Evolutionary conservation across 92 coral and sea anemone genomes (phyloP).

Genomic region (Galaxea fascicularis): DNA sequence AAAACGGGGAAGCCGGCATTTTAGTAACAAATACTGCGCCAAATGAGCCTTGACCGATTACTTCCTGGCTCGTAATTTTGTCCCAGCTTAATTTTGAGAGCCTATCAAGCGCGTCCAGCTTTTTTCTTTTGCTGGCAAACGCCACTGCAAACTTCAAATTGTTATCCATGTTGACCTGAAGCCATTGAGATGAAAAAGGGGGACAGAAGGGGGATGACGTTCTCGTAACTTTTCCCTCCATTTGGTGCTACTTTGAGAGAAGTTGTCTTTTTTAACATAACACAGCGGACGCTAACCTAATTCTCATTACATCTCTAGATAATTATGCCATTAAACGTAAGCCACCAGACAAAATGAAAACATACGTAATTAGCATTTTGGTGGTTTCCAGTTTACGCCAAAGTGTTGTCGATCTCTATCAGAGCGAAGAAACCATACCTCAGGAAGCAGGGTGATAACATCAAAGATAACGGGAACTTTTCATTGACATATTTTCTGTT

Average conservation of each 20-base stretch:
- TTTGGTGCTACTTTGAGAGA: neutral
- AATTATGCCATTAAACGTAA: neutral
- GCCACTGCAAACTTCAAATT: neutral
- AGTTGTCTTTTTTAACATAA: neutral
- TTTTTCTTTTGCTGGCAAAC: neutral
- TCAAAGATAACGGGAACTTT: neutral
- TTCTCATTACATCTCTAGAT: neutral
- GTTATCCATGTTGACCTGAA: neutral
- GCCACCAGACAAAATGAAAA: neutral
- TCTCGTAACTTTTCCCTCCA: neutral
- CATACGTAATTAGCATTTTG: neutral
- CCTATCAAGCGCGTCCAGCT: no score
- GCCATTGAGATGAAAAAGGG: no score
- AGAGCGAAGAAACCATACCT: neutral
- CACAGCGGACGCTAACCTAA: neutral
- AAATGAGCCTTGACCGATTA: no score
- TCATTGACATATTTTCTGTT: neutral
- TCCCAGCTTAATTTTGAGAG: no score
- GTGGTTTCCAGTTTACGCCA: neutral
- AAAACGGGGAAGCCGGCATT: neutral
- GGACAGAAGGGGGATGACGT: neutral
- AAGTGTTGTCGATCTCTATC: neutral
- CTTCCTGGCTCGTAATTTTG: no score
- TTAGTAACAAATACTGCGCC: no score
- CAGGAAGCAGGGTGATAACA: neutral